Conservation (phyloP, 2,113 vertebrate genomes). For the Triplophysa siluroides region DNA sequence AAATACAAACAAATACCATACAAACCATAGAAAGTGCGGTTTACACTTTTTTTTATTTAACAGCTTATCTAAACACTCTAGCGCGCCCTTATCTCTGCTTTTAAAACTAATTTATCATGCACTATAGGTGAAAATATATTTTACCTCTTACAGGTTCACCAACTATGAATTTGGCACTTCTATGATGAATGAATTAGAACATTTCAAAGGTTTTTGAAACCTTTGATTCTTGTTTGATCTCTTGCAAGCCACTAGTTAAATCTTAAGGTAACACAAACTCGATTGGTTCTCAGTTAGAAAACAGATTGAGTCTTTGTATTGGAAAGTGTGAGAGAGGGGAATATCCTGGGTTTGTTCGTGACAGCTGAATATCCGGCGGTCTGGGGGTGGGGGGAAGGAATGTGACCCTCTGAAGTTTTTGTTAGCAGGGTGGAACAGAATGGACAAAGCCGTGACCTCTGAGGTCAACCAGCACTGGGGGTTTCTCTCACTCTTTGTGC, state of each 20-base stretch:
- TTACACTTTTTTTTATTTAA: no score
- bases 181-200: background rate
- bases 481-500: constrained; percentile 35
- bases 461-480: constrained; percentile 40
- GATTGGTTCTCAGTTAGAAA: background rate
- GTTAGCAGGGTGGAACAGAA: constrained; percentile 12
- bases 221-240: background rate
- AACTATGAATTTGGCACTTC: background rate
- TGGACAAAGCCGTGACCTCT: constrained; percentile 49
- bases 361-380: constrained; percentile 43
- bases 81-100: no score
- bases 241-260: background rate
- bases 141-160: background rate
- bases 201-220: background rate
- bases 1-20: no score
- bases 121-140: background rate
- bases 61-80: no score
- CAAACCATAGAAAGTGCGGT: no score
- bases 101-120: no score
- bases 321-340: constrained; percentile 14
- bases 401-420: constrained; percentile 41
- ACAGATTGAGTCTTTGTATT: constrained; percentile 30
- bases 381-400: constrained; percentile 1
- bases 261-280: background rate
- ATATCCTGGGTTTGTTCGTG: constrained; percentile 27